Base-by-base conservation (phyloP, 2,888 invertebrate genomes). In the Mellilla xanthometata region DNA sequence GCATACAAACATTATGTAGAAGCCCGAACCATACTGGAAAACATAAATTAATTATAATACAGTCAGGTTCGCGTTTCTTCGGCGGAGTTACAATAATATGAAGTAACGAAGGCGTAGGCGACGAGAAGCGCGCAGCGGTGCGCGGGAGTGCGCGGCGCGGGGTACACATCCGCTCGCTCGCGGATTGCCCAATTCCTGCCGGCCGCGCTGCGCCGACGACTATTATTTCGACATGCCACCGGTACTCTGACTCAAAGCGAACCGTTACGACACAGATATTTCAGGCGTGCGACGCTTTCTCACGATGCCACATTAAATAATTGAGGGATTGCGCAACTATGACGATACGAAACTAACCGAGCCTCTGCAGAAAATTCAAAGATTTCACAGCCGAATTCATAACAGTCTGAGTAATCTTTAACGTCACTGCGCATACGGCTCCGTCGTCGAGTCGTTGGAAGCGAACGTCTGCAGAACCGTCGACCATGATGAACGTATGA, bases 331-430 rank as follows among this genome's bases (percentile, higher is more conserved):
- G 35, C 22, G 30, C 39, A 10, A 41, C 34, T 30, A 19, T 29
- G 39, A 38, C 26, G 22, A 28, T 54, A 39, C 24, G 36, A 56
- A 49, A 49, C 53, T 39, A 48, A 58, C 67, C 66, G 65, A 73
- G 79, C 80, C 76, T 68, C 56, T 49, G 80, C 89, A 88, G 89
- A 89, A 88, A 88, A 66, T 85, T 82, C 85, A 81, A 82, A 55
- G 83, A 85, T 85, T 82, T 81, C 87, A 84, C 80, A 86, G 84
- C 87, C 80, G 76, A 83, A 73, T 72, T 56, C 65, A 68, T 47
- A 60, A 46, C 86, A 83, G 87, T 78, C 80, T 84, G 85, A 89
- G 89, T 80, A 87, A 89, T 74, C 84, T 60, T 84, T 76, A 80
- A 86, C 81, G 78, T 84, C 88, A 89, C 89, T 88, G 88, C 87